Percentiles rank a stretch among this genome's conserved stretches.
Evolutionary conservation across 2,888 invertebrate species (phyloP).

Genomic region (Mythimna pallens): DNA sequence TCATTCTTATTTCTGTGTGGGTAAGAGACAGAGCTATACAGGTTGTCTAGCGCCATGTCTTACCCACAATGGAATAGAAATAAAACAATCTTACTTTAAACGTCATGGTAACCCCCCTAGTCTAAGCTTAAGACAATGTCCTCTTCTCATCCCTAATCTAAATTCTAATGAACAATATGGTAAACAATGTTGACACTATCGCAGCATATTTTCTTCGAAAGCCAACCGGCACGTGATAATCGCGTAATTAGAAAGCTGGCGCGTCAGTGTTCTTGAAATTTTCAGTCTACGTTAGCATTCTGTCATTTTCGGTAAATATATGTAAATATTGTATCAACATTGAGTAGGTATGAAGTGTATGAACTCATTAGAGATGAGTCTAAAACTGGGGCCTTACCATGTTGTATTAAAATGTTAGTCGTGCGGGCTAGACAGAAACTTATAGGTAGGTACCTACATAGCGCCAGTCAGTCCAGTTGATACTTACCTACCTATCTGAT

Average conservation of each 20-base stretch:
- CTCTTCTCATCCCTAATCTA: slow-evolving; percentile 7
- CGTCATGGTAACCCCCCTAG: too few relatives aligned
- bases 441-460: too few relatives aligned
- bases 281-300: slow-evolving; percentile 42
- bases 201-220: slow-evolving; percentile 43
- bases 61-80: too few relatives aligned
- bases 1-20: too few relatives aligned
- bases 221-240: slow-evolving; percentile 39
- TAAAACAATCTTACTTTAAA: too few relatives aligned
- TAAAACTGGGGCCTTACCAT: too few relatives aligned
- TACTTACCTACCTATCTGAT: too few relatives aligned
- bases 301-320: slow-evolving; percentile 9
- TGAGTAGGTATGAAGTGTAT: neutral
- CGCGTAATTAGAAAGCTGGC: slow-evolving; percentile 34
- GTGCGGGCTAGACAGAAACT: too few relatives aligned
- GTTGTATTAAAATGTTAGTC: too few relatives aligned
- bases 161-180: neutral
- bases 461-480: too few relatives aligned
- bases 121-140: neutral
- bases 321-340: slow-evolving; percentile 30
- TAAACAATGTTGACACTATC: slow-evolving; percentile 33
- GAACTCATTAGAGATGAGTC: neutral
- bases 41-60: too few relatives aligned
- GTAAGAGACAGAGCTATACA: too few relatives aligned
- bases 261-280: slow-evolving; percentile 50